Conservation (phyloP, 2,888 invertebrate genomes). For the Drosophila greeni region DNA sequence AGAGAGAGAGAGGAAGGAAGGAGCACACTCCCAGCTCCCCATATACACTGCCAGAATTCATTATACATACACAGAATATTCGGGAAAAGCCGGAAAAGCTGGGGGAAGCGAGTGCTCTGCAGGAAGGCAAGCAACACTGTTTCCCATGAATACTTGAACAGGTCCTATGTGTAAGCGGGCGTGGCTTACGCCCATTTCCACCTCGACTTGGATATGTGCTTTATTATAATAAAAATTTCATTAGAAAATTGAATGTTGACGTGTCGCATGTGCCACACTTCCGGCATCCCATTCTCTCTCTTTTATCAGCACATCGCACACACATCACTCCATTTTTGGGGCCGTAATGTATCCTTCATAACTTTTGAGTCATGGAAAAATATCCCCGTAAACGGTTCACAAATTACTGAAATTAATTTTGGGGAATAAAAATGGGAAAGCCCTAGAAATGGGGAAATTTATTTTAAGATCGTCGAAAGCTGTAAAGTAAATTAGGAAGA, state of each 20-base stretch:
- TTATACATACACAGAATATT: slow-evolving; percentile 37
- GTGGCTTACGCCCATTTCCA: slow-evolving; percentile 41
- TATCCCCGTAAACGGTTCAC: background rate
- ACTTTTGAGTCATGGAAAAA: background rate
- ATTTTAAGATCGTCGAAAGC: too few relatives aligned
- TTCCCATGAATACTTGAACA: slow-evolving; percentile 61
- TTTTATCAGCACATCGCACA: slow-evolving; percentile 1
- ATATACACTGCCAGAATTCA: slow-evolving; percentile 27
- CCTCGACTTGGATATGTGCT: slow-evolving; percentile 41
- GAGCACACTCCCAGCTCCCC: slow-evolving; percentile 5
- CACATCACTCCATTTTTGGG: background rate
- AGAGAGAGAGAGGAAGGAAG: background rate
- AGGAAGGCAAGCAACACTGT: slow-evolving; percentile 40
- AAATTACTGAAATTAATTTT: slow-evolving; percentile 14
- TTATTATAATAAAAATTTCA: slow-evolving; percentile 71
- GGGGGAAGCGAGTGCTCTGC: background rate
- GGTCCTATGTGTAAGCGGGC: slow-evolving; percentile 43
- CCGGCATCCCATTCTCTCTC: slow-evolving; percentile 9
- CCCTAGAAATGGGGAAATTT: background rate
- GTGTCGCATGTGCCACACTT: slow-evolving; percentile 61
- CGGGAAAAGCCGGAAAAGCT: slow-evolving; percentile 5
- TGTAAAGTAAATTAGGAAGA: too few relatives aligned
- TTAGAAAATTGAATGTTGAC: slow-evolving; percentile 71
- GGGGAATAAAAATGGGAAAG: background rate
- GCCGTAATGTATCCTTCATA: slow-evolving; percentile 4